These are phyloP conservation scores for Lophura nycthemera DNA, from an alignment of 2,113 vertebrate genomes.

Conservation along the genomic window DNA sequence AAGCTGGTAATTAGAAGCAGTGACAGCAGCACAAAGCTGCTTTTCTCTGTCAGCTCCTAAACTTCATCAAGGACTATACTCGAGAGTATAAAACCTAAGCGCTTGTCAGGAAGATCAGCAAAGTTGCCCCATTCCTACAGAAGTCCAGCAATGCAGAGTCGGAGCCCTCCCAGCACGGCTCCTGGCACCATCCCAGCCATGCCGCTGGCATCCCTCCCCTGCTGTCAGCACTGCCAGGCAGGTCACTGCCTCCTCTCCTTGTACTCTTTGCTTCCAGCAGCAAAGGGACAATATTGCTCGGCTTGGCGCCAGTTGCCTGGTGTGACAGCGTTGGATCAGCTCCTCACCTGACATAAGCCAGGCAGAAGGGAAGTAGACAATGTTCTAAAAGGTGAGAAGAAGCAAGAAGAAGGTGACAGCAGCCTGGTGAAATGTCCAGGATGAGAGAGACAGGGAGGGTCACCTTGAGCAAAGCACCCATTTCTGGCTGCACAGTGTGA, in stretches of 20 bases:
- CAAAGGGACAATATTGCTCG: constrained; percentile 50
- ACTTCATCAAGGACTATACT: not conserved
- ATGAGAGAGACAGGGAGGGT: not conserved
- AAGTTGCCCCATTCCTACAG: not conserved
- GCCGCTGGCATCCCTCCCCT: constrained; percentile 15
- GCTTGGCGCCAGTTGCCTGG: not conserved
- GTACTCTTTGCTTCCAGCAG: not conserved
- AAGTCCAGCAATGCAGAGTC: not conserved
- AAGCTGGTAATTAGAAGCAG: constrained; percentile 43
- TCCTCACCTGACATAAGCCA: constrained; percentile 63
- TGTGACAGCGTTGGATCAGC: not conserved
- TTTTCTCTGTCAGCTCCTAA: not conserved
- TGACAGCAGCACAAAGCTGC: constrained; percentile 40
- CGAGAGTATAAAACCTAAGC: constrained; percentile 22
- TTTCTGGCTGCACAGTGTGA: not conserved
- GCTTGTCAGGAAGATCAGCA: not conserved
- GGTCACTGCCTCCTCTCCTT: constrained; percentile 34
- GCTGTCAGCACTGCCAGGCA: constrained; percentile 35
- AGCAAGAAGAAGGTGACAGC: constrained; percentile 54
- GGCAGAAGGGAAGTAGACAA: constrained; percentile 56
- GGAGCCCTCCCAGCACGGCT: constrained; percentile 8
- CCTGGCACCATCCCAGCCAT: constrained; percentile 37
- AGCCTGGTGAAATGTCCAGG: constrained; percentile 9
- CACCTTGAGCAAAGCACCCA: constrained; percentile 51
- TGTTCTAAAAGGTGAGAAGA: constrained; percentile 70